These are phyloP conservation scores for Epirrita christyi DNA, from an alignment of 2,888 invertebrate genomes.

Conservation along the genomic window DNA sequence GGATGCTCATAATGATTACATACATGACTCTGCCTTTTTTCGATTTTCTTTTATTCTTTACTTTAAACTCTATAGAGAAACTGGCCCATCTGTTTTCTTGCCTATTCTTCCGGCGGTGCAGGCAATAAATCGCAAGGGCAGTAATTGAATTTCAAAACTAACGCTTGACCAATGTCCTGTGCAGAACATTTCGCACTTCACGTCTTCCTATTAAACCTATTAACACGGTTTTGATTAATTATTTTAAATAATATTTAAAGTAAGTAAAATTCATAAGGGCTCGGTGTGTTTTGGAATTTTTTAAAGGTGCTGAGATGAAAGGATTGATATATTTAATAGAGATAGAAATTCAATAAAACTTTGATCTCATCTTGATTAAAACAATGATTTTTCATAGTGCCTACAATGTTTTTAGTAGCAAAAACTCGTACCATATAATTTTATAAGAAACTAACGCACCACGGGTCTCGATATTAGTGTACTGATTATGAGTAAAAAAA, in stretches of 20 bases:
- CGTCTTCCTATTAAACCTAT: not conserved
- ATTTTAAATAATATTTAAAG: slow-evolving; percentile 10
- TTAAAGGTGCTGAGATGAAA: no score
- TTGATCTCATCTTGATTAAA: not conserved
- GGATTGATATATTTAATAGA: not conserved
- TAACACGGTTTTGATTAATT: slow-evolving; percentile 26
- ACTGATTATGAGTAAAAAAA: no score
- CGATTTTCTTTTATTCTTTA: not conserved
- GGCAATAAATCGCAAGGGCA: slow-evolving; percentile 13
- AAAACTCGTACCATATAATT: no score
- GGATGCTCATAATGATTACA: no score
- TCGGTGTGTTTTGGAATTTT: no score
- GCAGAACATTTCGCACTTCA: slow-evolving; percentile 39
- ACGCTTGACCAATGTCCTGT: slow-evolving; percentile 39
- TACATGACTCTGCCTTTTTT: no score
- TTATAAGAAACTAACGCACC: no score
- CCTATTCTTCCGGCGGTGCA: slow-evolving; percentile 8
- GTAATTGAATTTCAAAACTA: slow-evolving; percentile 37
- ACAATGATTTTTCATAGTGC: no score
- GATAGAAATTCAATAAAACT: not conserved
- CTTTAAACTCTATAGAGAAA: no score
- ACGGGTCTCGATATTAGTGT: no score
- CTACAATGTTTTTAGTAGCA: no score
- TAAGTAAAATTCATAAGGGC: slow-evolving; percentile 30
- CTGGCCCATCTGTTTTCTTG: not conserved